Percentiles rank a stretch among this genome's conserved stretches.
These are phyloP conservation scores for Oryzias javanicus DNA, from an alignment of 2,113 vertebrate species.

Conservation along the genomic window DNA sequence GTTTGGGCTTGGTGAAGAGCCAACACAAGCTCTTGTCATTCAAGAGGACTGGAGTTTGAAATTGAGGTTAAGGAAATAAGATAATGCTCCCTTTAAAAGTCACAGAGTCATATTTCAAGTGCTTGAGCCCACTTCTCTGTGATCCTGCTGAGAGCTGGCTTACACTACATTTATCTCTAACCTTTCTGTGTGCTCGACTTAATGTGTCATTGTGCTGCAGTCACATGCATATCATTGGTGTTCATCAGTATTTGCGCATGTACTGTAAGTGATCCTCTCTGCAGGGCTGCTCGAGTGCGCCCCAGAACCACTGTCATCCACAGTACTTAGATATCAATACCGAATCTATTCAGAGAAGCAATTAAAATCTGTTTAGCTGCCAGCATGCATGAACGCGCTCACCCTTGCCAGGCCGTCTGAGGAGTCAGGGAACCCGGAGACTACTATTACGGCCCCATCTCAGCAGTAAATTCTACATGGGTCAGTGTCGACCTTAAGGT, in stretches of 20 bases:
- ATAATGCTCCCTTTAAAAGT: slow-evolving; percentile 69
- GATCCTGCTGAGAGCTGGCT: slow-evolving; percentile 43
- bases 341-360: slow-evolving; percentile 69
- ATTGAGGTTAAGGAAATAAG: slow-evolving; percentile 58
- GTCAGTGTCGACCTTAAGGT: slow-evolving; percentile 48
- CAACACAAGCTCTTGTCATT: slow-evolving; percentile 70
- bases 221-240: slow-evolving; percentile 32
- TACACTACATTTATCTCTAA: slow-evolving; percentile 54
- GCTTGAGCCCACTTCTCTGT: slow-evolving; percentile 43
- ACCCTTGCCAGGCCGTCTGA: slow-evolving; percentile 56
- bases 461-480: slow-evolving; percentile 52
- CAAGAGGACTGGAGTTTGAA: slow-evolving; percentile 58
- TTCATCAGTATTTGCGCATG: slow-evolving; percentile 34
- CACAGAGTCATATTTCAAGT: slow-evolving; percentile 61
- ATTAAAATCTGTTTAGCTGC: slow-evolving; percentile 74
- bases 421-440: slow-evolving; percentile 56
- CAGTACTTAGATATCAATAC: slow-evolving; percentile 60
- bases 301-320: slow-evolving; percentile 56
- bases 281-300: slow-evolving; percentile 31
- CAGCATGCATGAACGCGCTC: slow-evolving; percentile 53
- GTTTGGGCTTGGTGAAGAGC: slow-evolving; percentile 36
- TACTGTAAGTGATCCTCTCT: slow-evolving; percentile 25
- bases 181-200: slow-evolving; percentile 45
- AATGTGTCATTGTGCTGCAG: slow-evolving; percentile 47
- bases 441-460: slow-evolving; percentile 68